Evolutionary conservation across 2,888 invertebrate genomes (phyloP).

Genomic region (Altica lythri): DNA sequence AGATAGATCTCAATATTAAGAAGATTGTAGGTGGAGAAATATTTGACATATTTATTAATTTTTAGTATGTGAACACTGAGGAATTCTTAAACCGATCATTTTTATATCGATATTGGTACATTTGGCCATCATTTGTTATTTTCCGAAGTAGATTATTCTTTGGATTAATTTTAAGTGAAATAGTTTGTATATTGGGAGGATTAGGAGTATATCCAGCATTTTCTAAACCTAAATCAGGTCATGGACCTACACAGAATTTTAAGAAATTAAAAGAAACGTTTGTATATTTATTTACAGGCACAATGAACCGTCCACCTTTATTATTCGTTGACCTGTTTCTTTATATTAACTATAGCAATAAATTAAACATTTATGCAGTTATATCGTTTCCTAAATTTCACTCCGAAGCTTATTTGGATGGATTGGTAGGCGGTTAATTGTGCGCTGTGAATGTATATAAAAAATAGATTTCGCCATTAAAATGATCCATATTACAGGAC

Average conservation of each 20-base stretch:
- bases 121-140: conserved; percentile 83
- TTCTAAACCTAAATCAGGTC: conserved; percentile 75
- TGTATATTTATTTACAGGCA: conserved; percentile 20
- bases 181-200: conserved; percentile 89
- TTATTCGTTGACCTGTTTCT: not conserved
- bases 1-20: too few species aligned
- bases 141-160: conserved; percentile 90
- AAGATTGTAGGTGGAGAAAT: too few species aligned
- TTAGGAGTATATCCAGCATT: conserved; percentile 87
- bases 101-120: conserved; percentile 80
- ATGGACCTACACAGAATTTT: conserved; percentile 81
- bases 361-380: too few species aligned
- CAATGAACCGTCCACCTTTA: not conserved
- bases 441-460: not conserved
- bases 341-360: too few species aligned
- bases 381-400: too few species aligned
- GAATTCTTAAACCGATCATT: conserved; percentile 68
- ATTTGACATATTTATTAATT: conserved; percentile 38
- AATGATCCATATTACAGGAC: conserved; percentile 23
- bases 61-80: conserved; percentile 79
- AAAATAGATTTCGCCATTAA: not conserved
- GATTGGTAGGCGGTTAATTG: too few species aligned
- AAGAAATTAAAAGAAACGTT: conserved; percentile 59
- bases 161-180: conserved; percentile 88
- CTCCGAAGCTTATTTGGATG: too few species aligned